phyloP scores from a whole-genome alignment of 2,113 vertebrate species.

The Cariama cristata region DNA sequence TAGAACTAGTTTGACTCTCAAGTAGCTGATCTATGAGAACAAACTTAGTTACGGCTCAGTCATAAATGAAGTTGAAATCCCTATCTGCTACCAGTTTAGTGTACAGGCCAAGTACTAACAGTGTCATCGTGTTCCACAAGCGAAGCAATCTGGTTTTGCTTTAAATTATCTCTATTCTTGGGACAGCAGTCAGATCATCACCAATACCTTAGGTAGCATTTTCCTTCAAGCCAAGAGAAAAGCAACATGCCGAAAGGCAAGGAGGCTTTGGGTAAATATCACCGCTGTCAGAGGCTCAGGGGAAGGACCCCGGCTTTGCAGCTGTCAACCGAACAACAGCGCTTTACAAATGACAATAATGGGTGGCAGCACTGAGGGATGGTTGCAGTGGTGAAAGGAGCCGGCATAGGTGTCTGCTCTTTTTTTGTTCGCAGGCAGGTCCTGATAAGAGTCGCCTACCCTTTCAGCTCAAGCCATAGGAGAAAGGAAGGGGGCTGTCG shows the following conservation, averaged over 20 bases:
- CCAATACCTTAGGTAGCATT: accelerated
- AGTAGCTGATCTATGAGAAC: background rate
- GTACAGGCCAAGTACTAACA: background rate
- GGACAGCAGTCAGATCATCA: background rate
- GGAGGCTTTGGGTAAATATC: background rate
- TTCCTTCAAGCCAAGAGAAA: background rate
- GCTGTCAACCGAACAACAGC: accelerated
- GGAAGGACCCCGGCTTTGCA: background rate
- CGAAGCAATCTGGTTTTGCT: background rate
- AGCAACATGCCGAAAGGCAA: background rate
- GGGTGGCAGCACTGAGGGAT: background rate
- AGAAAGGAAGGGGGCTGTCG: background rate
- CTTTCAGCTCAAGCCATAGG: background rate
- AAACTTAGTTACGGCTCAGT: background rate
- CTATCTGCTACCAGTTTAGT: background rate
- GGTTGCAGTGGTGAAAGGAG: background rate
- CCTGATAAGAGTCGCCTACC: background rate
- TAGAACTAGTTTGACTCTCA: background rate
- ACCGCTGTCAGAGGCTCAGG: accelerated
- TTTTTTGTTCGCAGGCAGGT: background rate
- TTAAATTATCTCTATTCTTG: background rate
- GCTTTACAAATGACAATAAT: background rate
- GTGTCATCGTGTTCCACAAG: accelerated
- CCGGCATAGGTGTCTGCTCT: background rate
- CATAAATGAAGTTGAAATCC: background rate